Evolutionary conservation across 2,888 invertebrate genomes (phyloP), one percentile per base, ranked within the genome.

Genomic region (Geotrupes spiniger): DNA sequence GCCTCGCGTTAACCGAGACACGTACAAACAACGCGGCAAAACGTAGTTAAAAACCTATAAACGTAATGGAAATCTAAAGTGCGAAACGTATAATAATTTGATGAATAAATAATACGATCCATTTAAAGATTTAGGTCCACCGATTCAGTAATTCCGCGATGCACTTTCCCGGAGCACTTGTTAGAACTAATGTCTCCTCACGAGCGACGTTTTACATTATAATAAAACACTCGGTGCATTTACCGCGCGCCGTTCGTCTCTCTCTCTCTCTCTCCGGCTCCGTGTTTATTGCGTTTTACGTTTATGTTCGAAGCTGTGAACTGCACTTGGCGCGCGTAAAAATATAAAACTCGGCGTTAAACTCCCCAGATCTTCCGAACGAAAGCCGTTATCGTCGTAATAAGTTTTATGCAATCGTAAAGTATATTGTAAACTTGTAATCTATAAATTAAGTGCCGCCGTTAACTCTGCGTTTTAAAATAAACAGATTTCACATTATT

Each of bases 271-370:
- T 6, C 3, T 21, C 21, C 21, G 6, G 6, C 21, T 21, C 21
- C 4, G 21, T 56, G 63, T 65, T 65, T 65, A 65, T 58, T 59
- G 62, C 62, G 54, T 58, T 56, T 59, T 60, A 62, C 58, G 60
- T 66, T 66, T 64, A 66, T 57, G 57, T 57, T 57, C 55, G 52
- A 58, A 63, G 63, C 63, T 64, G 61, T 56, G 61, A 65, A 62
- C 60, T 61, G 56, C 60, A 59, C 55, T 60, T 21, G 47, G 33
- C 25, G 38, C 38, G 38, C 56, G 50, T 56, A 57, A 56, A 56
- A 54, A 56, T 57, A 56, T 57, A 55, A 50, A 39, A 51, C 50
- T 40, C 42, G 51, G 48, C 51, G 53, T 56, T 49, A 52, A 54
- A 58, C 56, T 52, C 51, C 52, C 39, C 39, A 46, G 56, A 42